Evolutionary conservation across 2,113 vertebrate species (phyloP).

Genomic region (Ceyx cyanopectus): DNA sequence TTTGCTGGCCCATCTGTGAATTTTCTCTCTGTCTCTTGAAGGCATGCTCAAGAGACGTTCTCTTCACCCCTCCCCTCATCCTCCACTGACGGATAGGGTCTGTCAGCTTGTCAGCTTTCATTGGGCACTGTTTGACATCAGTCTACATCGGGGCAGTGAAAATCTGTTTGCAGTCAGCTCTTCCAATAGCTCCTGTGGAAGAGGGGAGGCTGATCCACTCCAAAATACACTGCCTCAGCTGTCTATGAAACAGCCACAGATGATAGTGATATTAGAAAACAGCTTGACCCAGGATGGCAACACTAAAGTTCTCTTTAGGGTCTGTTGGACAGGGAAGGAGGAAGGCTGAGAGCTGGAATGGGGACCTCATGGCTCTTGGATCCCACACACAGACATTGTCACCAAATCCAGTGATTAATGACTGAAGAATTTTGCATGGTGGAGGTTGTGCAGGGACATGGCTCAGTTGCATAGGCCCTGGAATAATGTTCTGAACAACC

Average conservation of each 20-base stretch:
- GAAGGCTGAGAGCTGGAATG: background rate
- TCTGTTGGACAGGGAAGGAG: background rate
- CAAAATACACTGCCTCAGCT: constrained; percentile 61
- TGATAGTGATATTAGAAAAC: constrained; percentile 1
- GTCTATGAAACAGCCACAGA: background rate
- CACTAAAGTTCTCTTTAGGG: background rate
- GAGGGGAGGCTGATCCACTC: constrained; percentile 57
- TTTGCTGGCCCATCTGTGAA: constrained; percentile 34
- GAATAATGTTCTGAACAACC: background rate
- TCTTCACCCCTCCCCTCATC: background rate
- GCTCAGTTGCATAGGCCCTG: background rate
- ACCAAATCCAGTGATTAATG: background rate
- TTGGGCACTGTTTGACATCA: constrained; percentile 76
- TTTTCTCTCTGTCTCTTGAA: constrained; percentile 49
- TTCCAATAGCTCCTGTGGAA: constrained; percentile 70
- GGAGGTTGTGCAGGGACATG: background rate
- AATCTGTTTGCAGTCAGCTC: constrained; percentile 81
- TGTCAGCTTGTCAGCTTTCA: constrained; percentile 81
- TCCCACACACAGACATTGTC: background rate
- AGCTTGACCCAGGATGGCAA: background rate
- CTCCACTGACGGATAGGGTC: constrained; percentile 65
- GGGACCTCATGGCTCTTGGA: background rate
- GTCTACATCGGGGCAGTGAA: constrained; percentile 70
- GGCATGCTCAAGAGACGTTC: background rate
- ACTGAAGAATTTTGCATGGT: background rate